Evolutionary conservation across 2,113 vertebrate species (phyloP).

Genomic region (Phainopepla nitens): DNA sequence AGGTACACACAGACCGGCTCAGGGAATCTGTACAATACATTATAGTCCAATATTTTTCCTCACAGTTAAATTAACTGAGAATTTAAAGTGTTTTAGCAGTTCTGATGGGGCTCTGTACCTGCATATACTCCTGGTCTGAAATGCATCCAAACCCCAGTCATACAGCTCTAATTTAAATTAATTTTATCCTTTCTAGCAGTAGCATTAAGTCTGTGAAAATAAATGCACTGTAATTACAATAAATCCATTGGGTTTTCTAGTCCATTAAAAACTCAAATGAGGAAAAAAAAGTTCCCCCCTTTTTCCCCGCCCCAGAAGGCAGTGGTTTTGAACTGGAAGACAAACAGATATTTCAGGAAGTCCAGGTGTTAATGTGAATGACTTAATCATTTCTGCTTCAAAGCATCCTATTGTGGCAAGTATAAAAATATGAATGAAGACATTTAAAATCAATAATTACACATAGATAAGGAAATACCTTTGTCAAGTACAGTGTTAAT

Average conservation of each 20-base stretch:
- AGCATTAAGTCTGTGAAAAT: background rate
- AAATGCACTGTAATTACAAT: slow-evolving; percentile 1
- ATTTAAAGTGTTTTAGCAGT: background rate
- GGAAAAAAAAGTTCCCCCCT: background rate
- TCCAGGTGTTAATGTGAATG: background rate
- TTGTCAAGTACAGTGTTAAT: background rate
- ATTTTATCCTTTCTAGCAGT: background rate
- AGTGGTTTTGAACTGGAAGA: background rate
- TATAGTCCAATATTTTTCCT: background rate
- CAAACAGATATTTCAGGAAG: background rate
- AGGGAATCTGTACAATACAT: background rate
- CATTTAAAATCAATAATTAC: background rate
- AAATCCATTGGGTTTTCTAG: background rate
- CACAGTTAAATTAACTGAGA: background rate
- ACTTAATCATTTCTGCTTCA: background rate
- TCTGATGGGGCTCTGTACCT: background rate
- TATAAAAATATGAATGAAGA: background rate
- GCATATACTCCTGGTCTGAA: background rate
- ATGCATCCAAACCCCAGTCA: background rate
- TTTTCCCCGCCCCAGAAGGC: background rate
- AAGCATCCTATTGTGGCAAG: background rate
- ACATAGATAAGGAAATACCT: background rate
- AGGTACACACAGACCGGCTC: background rate
- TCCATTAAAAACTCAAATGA: slow-evolving; percentile 5
- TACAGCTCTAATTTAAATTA: background rate